A percentile compares a stretch with the other conserved stretches of the same genome.
These are phyloP conservation scores for Callaeas wilsoni DNA, from an alignment of 2,113 vertebrate genomes.

Conservation along the genomic window DNA sequence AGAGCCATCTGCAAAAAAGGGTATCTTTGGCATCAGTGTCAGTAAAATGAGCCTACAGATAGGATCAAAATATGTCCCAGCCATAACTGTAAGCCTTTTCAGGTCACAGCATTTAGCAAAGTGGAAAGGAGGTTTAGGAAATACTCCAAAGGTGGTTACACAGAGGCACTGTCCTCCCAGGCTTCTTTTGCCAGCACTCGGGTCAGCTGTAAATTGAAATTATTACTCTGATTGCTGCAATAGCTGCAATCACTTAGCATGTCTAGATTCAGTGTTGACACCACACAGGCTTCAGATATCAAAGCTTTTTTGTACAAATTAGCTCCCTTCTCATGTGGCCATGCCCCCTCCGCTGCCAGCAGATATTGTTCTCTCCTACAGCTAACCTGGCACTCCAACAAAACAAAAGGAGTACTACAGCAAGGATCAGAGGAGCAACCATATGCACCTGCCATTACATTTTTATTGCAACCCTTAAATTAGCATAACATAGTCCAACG, in stretches of 20 bases:
- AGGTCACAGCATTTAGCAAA: background rate
- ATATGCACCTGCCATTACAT: background rate
- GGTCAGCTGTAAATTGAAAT: background rate
- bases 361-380: background rate
- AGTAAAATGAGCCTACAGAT: background rate
- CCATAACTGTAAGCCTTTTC: background rate
- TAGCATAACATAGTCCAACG: background rate
- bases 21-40: background rate
- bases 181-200: background rate
- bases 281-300: background rate
- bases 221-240: background rate
- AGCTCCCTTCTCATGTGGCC: background rate
- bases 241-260: background rate
- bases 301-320: slow-evolving; percentile 8
- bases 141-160: background rate
- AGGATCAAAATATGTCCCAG: background rate
- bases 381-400: background rate
- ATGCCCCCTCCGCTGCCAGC: background rate
- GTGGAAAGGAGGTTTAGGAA: background rate
- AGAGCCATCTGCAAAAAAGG: background rate
- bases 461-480: background rate
- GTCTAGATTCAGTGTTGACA: background rate
- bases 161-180: background rate
- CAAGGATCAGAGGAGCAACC: background rate
- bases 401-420: background rate